Percentiles rank a stretch among this genome's conserved stretches.
phyloP scores from a whole-genome alignment of 2,113 vertebrate genomes.

The Canis aureus region DNA sequence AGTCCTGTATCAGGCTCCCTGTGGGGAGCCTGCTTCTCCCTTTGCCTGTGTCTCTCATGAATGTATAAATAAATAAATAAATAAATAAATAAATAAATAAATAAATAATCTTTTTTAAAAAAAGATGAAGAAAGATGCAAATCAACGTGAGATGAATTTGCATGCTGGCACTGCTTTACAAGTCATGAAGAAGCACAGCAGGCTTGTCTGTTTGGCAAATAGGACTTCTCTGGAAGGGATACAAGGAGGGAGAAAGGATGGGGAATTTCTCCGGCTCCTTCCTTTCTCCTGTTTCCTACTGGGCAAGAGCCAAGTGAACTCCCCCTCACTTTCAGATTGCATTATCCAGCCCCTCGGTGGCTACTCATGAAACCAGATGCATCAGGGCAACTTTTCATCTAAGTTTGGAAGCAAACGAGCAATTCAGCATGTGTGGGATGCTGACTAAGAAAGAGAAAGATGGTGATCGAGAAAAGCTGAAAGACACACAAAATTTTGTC shows the following conservation, averaged over 20 bases:
- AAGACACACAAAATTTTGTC: background rate
- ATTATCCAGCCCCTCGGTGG: background rate
- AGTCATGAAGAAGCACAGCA: background rate
- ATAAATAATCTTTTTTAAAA: no score
- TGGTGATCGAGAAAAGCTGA: background rate
- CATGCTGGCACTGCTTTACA: background rate
- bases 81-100: no score
- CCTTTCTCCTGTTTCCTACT: conserved; percentile 45
- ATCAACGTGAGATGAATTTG: background rate
- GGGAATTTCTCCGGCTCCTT: conserved; percentile 5
- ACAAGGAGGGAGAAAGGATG: background rate
- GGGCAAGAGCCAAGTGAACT: background rate
- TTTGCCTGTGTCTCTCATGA: no score
- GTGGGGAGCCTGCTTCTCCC: no score
- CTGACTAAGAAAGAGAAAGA: background rate
- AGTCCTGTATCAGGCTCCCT: no score
- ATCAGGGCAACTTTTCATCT: background rate
- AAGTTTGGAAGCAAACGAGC: background rate
- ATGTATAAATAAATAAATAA: no score
- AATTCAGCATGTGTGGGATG: background rate
- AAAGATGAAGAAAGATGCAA: background rate
- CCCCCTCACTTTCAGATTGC: background rate
- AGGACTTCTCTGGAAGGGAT: background rate
- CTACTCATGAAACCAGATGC: background rate
- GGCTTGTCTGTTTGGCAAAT: background rate